These are phyloP conservation scores for Crotophaga sulcirostris DNA, from an alignment of 2,113 vertebrate species.

Conservation along the genomic window DNA sequence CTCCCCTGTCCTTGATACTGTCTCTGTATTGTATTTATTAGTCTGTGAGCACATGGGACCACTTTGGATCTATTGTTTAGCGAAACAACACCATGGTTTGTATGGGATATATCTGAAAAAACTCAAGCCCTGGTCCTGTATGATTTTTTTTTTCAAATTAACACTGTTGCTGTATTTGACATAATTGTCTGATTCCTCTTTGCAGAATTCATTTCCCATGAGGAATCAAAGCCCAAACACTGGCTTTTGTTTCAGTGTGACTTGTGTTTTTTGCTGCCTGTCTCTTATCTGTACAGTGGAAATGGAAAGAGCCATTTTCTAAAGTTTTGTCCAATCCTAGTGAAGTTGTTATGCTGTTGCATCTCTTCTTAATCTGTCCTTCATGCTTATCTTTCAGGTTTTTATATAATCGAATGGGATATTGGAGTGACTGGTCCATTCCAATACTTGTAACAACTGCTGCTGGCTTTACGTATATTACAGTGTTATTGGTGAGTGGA, in stretches of 20 bases:
- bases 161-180: not conserved
- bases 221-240: not conserved
- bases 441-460: conserved; percentile 87
- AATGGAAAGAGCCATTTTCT: not conserved
- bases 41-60: not conserved
- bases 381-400: conserved; percentile 78
- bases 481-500: conserved; percentile 85
- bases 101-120: not conserved
- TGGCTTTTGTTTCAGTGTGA: not conserved
- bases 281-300: not conserved
- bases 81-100: not conserved
- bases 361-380: not conserved
- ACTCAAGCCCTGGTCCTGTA: not conserved
- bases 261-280: not conserved
- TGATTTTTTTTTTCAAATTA: not conserved
- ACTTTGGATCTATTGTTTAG: not conserved
- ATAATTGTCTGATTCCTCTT: not conserved
- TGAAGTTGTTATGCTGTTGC: not conserved
- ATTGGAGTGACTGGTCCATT: conserved; percentile 93
- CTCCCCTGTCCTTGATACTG: not conserved
- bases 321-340: not conserved
- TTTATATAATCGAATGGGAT: conserved; percentile 89
- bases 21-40: not conserved
- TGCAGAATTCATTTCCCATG: not conserved
- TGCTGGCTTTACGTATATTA: conserved; percentile 87